These are phyloP conservation scores for Pandemis heparana DNA, from an alignment of 2,888 invertebrate species.

Conservation along the genomic window DNA sequence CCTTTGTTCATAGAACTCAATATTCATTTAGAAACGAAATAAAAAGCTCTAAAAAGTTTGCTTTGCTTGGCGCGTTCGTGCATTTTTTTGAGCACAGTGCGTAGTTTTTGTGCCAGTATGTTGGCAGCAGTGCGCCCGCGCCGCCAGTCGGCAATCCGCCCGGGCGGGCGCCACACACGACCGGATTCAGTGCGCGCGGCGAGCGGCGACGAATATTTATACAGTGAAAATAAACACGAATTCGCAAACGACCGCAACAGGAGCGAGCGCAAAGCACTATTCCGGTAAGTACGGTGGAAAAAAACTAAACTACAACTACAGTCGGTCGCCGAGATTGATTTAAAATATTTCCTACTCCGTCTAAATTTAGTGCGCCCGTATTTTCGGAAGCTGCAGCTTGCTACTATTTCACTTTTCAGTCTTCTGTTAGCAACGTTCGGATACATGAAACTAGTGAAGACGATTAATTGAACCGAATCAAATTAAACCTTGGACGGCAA, in stretches of 20 bases:
- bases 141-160: slow-evolving; percentile 83
- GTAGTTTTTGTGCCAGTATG: slow-evolving; percentile 8
- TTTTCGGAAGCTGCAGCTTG: slow-evolving; percentile 75
- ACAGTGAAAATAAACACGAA: slow-evolving; percentile 78
- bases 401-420: slow-evolving; percentile 63
- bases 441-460: slow-evolving; percentile 16
- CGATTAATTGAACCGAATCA: background rate
- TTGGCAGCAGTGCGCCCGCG: slow-evolving; percentile 52
- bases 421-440: slow-evolving; percentile 9
- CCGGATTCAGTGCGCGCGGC: slow-evolving; percentile 83
- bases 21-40: background rate
- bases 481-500: slow-evolving; percentile 10
- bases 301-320: slow-evolving; percentile 37
- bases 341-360: slow-evolving; percentile 47
- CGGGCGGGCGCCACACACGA: slow-evolving; percentile 86
- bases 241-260: slow-evolving; percentile 67
- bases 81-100: background rate
- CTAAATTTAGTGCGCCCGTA: slow-evolving; percentile 72
- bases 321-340: slow-evolving; percentile 43
- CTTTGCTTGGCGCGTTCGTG: background rate
- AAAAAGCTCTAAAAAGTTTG: background rate
- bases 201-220: slow-evolving; percentile 70
- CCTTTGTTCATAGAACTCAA: background rate
- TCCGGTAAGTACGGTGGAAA: slow-evolving; percentile 72
- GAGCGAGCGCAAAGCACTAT: slow-evolving; percentile 82